Base-by-base conservation (phyloP, 2,888 invertebrate species). In the Drosophila birchii region DNA sequence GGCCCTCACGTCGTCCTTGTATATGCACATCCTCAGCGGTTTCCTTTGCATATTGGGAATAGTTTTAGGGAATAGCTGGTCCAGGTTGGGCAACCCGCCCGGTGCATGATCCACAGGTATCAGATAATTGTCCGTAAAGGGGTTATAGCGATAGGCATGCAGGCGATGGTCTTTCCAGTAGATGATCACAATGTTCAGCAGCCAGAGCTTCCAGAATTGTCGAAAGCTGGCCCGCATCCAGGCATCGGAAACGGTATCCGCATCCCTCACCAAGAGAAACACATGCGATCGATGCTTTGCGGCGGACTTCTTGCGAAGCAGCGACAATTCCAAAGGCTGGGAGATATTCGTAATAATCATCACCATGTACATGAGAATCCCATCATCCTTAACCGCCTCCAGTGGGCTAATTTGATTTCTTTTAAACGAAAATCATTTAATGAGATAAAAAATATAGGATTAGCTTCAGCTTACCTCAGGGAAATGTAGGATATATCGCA, bases 141-240 rank as follows among this genome's bases (percentile, higher is more conserved):
- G 94, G 79, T 94, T 94, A 75, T 94, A 94, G 0, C 93, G 92
- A 74, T 93, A 94, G 58, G 94, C 92, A 77, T 92, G 92, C 29
- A 94, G 81, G 3, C 90, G 83, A 11, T 90, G 63, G 4, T 78
- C 36, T 0, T 81, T 79, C 85, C 86, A 89, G 36, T 79, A 92
- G 14, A 91, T 77, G 5, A 92, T 86, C 9, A 90, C 90, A 7
- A 91, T 88, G 78, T 94, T 94, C 0, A 94, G 92, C 11, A 94
- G 90, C 89, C 94, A 94, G 64, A 92, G 92, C 43, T 93, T 93
- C 93, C 94, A 94, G 44, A 94, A 92, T 18, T 93, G 87, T 64
- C 92, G 87, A 56, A 95, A 95, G 49, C 94, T 93, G 23, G 78
- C 91, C 12, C 92, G 91, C 85, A 94, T 89, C 77, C 92, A 92